Evolutionary conservation across 1,140 invertebrate species (phyloP), one percentile per base, ranked within the genome.

Genomic region (Phymastichus coffea): DNA sequence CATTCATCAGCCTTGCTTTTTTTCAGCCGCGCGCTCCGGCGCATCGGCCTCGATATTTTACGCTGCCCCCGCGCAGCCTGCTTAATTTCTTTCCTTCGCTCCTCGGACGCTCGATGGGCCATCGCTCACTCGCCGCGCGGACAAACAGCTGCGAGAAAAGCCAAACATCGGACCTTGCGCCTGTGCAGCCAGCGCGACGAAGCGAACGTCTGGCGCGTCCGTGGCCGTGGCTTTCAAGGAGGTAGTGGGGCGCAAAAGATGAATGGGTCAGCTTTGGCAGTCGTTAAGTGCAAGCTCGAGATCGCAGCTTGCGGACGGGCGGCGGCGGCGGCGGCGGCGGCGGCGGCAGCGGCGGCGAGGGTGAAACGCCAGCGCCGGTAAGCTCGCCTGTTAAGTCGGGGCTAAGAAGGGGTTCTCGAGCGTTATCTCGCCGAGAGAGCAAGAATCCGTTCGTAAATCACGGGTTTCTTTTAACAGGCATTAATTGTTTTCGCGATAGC

Each of bases 401-500:
- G 55, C 66, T 69, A 72, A 74, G 70, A 70, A 73, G 68, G 65
- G 69, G 66, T 68, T 69, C n/a, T n/a, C 60, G 60, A 58, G 52
- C 63, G 71, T 78, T 79, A 79, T 79, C 75, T 76, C 64, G 56
- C 66, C 37, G 15, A 23, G 14, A 44, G 22, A 41, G 8, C 41
- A 35, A 47, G n/a, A n/a, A n/a, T n/a, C 41, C 35, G 25, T 43
- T 25, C 58, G 71, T 79, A 79, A 79, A 79, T 79, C 76, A 77
- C 70, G 73, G 74, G 77, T 77, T 79, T 79, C 75, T 79, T 79
- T 79, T 77, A 79, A 78, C 73, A 74, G 74, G 72, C 74, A 77
- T 77, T 77, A 78, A 79, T 79, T 78, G 77, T 79, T 79, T 79
- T 79, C 76, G 76, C 71, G 74, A 78, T 78, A 78, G 73, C 67